phyloP scores from a whole-genome alignment of 2,113 vertebrate genomes.

The Osmerus mordax region DNA sequence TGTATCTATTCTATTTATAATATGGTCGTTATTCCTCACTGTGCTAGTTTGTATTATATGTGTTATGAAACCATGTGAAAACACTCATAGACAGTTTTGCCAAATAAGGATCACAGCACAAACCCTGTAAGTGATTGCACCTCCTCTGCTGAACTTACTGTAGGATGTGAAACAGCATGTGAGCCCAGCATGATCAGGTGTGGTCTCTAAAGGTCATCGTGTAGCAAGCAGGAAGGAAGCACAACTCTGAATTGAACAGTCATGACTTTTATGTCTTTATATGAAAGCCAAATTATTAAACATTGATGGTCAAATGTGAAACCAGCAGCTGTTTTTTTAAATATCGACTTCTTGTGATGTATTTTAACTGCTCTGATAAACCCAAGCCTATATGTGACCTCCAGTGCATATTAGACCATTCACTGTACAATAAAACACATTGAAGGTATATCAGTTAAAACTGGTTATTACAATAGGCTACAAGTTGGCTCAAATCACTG shows the following conservation, averaged over 20 bases:
- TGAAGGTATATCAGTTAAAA: not conserved
- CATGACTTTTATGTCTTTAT: slow-evolving; percentile 86
- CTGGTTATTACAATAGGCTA: too few species aligned
- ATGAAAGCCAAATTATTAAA: slow-evolving; percentile 86
- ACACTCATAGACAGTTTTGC: slow-evolving; percentile 73
- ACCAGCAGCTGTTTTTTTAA: slow-evolving; percentile 83
- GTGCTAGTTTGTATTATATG: slow-evolving; percentile 87
- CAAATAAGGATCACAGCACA: slow-evolving; percentile 75
- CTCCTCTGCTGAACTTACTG: slow-evolving; percentile 65
- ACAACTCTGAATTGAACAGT: slow-evolving; percentile 81
- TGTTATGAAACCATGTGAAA: slow-evolving; percentile 78
- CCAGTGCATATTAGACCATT: slow-evolving; percentile 86
- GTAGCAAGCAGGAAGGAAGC: slow-evolving; percentile 67
- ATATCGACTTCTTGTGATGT: slow-evolving; percentile 83
- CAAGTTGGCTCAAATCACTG: too few species aligned
- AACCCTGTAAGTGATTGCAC: slow-evolving; percentile 77
- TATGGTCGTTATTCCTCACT: slow-evolving; percentile 79
- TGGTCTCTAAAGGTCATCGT: slow-evolving; percentile 70
- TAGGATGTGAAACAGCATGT: slow-evolving; percentile 70
- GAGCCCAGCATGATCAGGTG: slow-evolving; percentile 72
- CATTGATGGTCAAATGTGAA: slow-evolving; percentile 87
- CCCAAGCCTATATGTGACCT: slow-evolving; percentile 81
- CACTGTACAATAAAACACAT: slow-evolving; percentile 79
- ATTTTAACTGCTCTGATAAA: slow-evolving; percentile 82
- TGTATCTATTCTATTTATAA: slow-evolving; percentile 64